These are phyloP conservation scores for Corythoichthys intestinalis DNA, from an alignment of 2,113 vertebrate species.

Conservation along the genomic window DNA sequence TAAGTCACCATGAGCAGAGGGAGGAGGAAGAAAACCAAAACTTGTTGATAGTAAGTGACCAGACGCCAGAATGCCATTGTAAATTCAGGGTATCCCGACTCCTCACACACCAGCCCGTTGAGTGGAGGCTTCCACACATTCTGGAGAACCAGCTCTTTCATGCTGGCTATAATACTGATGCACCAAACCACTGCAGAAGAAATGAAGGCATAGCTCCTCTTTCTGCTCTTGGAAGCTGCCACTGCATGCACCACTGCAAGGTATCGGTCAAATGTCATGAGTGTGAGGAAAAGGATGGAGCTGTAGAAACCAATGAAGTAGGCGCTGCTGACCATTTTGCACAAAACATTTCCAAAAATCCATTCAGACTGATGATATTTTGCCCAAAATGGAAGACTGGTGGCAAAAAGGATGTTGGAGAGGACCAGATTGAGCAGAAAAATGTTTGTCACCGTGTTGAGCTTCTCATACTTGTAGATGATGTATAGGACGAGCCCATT, in stretches of 20 bases:
- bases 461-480: conserved; percentile 71
- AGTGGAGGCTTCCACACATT: not conserved
- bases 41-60: conserved; percentile 69
- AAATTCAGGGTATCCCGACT: conserved; percentile 1
- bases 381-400: conserved; percentile 73
- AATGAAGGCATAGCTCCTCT: conserved; percentile 43
- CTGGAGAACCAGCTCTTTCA: conserved; percentile 67
- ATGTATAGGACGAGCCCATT: conserved; percentile 72
- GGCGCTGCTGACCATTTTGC: conserved; percentile 69
- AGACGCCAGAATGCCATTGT: conserved; percentile 55
- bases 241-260: conserved; percentile 74
- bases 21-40: conserved; percentile 71
- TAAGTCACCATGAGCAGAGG: conserved; percentile 68
- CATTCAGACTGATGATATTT: conserved; percentile 63
- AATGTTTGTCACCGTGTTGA: conserved; percentile 71
- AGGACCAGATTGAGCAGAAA: conserved; percentile 76
- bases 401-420: conserved; percentile 73
- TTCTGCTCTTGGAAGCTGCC: conserved; percentile 56
- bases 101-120: conserved; percentile 45
- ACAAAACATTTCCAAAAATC: conserved; percentile 68
- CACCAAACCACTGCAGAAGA: conserved; percentile 59
- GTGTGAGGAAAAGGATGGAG: conserved; percentile 76
- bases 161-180: conserved; percentile 62
- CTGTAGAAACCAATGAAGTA: conserved; percentile 76
- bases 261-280: conserved; percentile 78